Base-by-base conservation (phyloP, 2,797 vertebrate species). In the Miichthys miiuy region DNA sequence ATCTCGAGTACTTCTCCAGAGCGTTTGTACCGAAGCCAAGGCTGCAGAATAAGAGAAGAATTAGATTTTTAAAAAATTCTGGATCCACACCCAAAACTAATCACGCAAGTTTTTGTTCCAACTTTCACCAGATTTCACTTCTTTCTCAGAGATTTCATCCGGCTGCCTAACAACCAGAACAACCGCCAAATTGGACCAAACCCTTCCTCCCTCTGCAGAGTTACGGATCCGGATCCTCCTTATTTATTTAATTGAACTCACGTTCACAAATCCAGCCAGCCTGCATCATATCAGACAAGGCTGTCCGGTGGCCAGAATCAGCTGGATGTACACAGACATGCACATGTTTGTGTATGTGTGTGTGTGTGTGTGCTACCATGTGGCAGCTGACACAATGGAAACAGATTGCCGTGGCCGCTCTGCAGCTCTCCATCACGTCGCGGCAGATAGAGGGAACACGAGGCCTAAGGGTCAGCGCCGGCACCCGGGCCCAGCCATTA, bases 311-410 rank as follows among this genome's bases (percentile, higher is more conserved):
- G 68, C 77, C 75, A 42, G 38, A 80, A 52, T 54, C 71, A 72
- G 67, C 80, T 64, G 77, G 65, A 64, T 67, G 21, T 68, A 57
- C 57, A 44, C 63, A 52, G 10, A 58, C 34, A 2, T 51, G 38
- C 17, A 8, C 54, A 54, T 20, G 54, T 42, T 46, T 64, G 60
- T 63, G 74, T 23, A 20, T 56, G 61, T 70, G 55, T 50, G 23
- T 25, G 63, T 58, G 63, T 38, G 55, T 79, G 27, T 65, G 69
- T 72, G 76, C 66, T 44, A 10, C 77, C 46, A 66, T 57, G 87
- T 88, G 89, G 85, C 89, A 88, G 91, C 87, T 90, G 89, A 92
- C 89, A 87, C 84, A 72, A 91, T 88, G 87, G 88, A 90, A 92
- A 91, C 88, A 89, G 90, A 92, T 92, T 86, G 91, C 79, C 74